Percentiles rank a stretch among this genome's conserved stretches.
Evolutionary conservation across 2,113 vertebrate genomes (phyloP).

Genomic region (Pomatorhinus ruficollis): DNA sequence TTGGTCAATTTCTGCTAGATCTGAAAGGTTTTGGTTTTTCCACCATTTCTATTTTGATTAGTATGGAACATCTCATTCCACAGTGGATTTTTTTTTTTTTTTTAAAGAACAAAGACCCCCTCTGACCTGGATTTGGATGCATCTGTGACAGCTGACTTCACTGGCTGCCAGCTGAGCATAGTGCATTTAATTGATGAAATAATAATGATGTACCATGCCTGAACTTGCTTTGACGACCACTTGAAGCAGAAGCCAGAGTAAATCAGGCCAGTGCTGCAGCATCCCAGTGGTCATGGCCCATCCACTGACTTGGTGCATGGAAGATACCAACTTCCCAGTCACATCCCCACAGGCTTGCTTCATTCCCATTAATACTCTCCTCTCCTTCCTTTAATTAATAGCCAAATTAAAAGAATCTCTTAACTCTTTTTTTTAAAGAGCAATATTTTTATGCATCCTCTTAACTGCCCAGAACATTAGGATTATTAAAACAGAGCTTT

Average conservation of each 20-base stretch:
- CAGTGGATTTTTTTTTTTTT: not conserved
- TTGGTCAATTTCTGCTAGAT: constrained; percentile 7
- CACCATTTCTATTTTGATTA: constrained; percentile 49
- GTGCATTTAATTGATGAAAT: constrained; percentile 74
- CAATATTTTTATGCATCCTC: not conserved
- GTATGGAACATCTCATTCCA: constrained; percentile 10
- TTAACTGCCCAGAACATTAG: not conserved
- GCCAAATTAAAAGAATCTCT: not conserved
- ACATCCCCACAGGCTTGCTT: not conserved
- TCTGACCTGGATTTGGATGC: constrained; percentile 70
- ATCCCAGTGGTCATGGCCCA: not conserved
- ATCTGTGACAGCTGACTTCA: constrained; percentile 63
- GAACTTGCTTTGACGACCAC: constrained; percentile 60
- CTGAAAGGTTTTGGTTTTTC: not conserved
- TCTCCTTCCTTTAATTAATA: not conserved
- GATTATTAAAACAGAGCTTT: constrained; percentile 22
- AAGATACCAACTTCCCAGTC: not conserved
- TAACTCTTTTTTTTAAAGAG: not conserved
- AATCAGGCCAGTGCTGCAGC: constrained; percentile 33
- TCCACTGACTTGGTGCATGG: not conserved
- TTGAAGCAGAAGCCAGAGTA: constrained; percentile 55
- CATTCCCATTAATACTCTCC: not conserved
- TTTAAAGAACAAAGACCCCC: constrained; percentile 54
- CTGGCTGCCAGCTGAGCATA: constrained; percentile 68
- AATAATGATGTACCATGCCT: constrained; percentile 69